Evolutionary conservation across 2,797 vertebrate species (phyloP), one percentile per base, ranked within the genome.

Genomic region (Lepus townsendii): DNA sequence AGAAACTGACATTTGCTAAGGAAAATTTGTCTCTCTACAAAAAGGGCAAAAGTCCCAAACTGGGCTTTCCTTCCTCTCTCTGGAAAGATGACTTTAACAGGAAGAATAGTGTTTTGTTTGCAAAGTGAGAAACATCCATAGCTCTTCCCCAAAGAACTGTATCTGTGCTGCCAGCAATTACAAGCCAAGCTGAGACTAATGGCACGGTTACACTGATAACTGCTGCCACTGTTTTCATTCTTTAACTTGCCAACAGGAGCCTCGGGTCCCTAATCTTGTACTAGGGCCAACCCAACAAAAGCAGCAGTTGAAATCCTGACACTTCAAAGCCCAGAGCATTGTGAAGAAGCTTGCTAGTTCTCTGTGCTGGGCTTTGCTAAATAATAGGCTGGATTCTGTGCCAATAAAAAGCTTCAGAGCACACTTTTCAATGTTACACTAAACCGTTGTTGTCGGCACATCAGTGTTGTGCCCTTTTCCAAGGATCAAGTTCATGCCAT

Each of bases 141-240:
- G 27, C 62, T 90, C 42, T 78, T 13, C 52, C 82, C 79, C 54
- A 77, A 69, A 93, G 88, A 57, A 50, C 68, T 66, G 77, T 96
- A 96, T 97, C 94, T 94, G 68, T 30, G 78, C 83, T 66, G 76
- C 63, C 65, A 82, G 95, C 76, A 96, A 94, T 97, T 96, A 96
- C 88, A 92, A 87, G 50, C n/a, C 47, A 72, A 65, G 52, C 71
- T 38, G 78, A 75, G 65, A 38, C 69, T 86, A 84, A 95, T 66
- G 76, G 38, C 75, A n/a, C 26, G 47, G 57, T 65, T 52, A 90
- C 38, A 60, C 66, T 71, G 97, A 88, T 90, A 95, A 94, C 35
- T 7, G 68, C 19, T 30, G n/a, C 71, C 54, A 72, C 66, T 96
- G 72, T 94, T 93, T 93, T 91, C 86, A 66, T 65, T 94, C 88